Base-by-base conservation (phyloP, 1,140 invertebrate genomes). In the Oryctes rhinoceros region DNA sequence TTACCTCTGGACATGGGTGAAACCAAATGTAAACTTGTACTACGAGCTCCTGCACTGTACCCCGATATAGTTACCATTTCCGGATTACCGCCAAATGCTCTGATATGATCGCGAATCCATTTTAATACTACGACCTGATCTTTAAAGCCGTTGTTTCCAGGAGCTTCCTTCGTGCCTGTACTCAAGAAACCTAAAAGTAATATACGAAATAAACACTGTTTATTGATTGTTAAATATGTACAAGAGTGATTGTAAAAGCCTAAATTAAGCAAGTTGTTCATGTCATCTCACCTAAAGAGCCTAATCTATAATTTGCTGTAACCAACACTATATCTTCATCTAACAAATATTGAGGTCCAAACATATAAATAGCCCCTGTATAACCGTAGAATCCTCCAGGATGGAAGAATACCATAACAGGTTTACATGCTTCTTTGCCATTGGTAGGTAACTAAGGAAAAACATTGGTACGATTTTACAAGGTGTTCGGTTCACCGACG, bases 41-140 rank as follows among this genome's bases (percentile, higher is more conserved):
- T 90, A n/a, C 90, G 90, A 1, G 89, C 89, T n/a, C 92, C 93
- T 3, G 91, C 92, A 77, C 90, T 91, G 78, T 93, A 90, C 10
- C 93, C 93, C 10, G 88, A 81, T 1, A 92, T 86, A 5, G 92
- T 90, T 0, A 94, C 90, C 75, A 88, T 88, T 18, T 89, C 88
- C 0, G 91, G 90, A 87, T 95, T 90, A 4, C 93, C 93, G 37
- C 92, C 92, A 84, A 94, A 94, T 3, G 84, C 82, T 1, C 80
- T 87, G 76, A 94, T 92, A 80, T 94, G 92, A 4, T 89, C 84
- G 79, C 90, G 84, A 2, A 94, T 89, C 93, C 93, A 94, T 81
- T 88, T 86, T 13, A 94, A 84, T 3, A 90, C 91, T 74, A 88
- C 84, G 3, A 92, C 89, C 82, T 93, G 90, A 83, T 94, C 93